Evolutionary conservation across 2,888 invertebrate species (phyloP).

Genomic region (Caenorhabditis angaria): DNA sequence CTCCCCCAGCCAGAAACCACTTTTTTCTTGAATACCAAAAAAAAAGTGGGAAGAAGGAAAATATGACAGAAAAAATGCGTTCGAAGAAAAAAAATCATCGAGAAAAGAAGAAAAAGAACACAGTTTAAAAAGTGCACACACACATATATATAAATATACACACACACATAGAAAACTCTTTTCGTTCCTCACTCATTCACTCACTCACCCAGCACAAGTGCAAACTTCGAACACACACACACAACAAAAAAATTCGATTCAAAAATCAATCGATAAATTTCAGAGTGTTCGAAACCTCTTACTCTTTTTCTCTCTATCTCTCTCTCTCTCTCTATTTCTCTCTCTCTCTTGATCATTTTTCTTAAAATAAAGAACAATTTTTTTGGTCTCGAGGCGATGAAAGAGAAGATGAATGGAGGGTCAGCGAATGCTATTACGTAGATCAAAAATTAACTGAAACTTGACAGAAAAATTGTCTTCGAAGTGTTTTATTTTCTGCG

Average conservation of each 20-base stretch:
- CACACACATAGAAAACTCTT: slow-evolving; percentile 12
- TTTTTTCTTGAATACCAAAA: neutral
- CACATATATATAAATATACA: slow-evolving; percentile 12
- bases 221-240: slow-evolving; percentile 2
- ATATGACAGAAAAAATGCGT: neutral
- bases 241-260: neutral
- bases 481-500: neutral
- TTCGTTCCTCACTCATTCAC: slow-evolving; percentile 5
- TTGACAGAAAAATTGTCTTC: too few species aligned
- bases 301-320: slow-evolving; percentile 22
- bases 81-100: too few species aligned
- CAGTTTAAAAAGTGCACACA: slow-evolving; percentile 10
- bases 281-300: slow-evolving; percentile 3
- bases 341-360: neutral
- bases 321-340: slow-evolving; percentile 8
- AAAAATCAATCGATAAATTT: slow-evolving; percentile 2
- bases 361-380: too few species aligned
- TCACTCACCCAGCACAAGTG: slow-evolving; percentile 1
- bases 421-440: neutral
- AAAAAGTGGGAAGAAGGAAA: neutral
- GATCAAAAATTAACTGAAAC: neutral
- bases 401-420: neutral
- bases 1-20: too few species aligned
- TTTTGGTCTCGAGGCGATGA: neutral
- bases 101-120: neutral